phyloP scores from a whole-genome alignment of 2,797 vertebrate genomes.

The Silurus aristotelis region DNA sequence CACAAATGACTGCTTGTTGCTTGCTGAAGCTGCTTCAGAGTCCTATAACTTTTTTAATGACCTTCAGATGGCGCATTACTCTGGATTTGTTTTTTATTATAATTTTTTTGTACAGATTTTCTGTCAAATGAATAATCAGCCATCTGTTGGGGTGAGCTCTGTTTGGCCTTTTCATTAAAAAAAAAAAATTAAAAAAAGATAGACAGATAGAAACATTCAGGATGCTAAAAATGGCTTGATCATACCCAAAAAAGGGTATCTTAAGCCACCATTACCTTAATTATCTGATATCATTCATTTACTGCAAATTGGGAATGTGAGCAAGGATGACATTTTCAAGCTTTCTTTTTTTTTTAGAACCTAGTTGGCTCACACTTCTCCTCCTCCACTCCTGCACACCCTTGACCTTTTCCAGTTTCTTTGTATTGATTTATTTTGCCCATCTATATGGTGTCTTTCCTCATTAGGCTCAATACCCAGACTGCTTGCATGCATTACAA shows the following conservation, averaged over 20 bases:
- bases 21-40: neutral
- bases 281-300: conserved; percentile 27
- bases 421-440: conserved; percentile 41
- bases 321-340: conserved; percentile 32
- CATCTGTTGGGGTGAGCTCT: neutral
- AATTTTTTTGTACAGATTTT: neutral
- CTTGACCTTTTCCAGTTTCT: conserved; percentile 48
- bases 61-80: conserved; percentile 12
- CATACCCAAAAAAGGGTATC: neutral
- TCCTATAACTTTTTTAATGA: conserved; percentile 20
- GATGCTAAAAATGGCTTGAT: neutral
- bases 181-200: neutral
- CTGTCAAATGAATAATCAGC: conserved; percentile 1
- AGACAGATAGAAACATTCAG: neutral
- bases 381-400: conserved; percentile 27
- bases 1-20: neutral
- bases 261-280: neutral
- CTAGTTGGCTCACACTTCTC: neutral
- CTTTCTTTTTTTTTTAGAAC: conserved; percentile 5
- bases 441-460: conserved; percentile 28
- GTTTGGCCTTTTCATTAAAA: too few species aligned
- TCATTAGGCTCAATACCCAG: conserved; percentile 38
- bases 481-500: conserved; percentile 12
- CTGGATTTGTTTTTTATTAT: conserved; percentile 13
- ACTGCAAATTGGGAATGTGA: conserved; percentile 33